A percentile compares a stretch with the other conserved stretches of the same genome.
phyloP scores from a whole-genome alignment of 2,797 vertebrate species.

The Phoebastria nigripes region DNA sequence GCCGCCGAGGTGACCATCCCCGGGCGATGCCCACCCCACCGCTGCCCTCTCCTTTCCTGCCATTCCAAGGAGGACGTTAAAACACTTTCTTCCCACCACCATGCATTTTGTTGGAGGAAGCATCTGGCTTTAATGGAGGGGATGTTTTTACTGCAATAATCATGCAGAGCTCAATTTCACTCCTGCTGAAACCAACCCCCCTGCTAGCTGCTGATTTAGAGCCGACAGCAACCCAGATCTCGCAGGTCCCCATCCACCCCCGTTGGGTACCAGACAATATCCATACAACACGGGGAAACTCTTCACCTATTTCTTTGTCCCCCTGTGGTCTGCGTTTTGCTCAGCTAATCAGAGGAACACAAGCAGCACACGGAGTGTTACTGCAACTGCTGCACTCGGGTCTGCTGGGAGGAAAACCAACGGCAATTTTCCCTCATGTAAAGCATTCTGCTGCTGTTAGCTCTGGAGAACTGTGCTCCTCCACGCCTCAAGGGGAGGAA shows the following conservation, averaged over 20 bases:
- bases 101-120: rapidly evolving
- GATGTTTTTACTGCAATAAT: not conserved
- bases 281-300: not conserved
- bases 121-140: not conserved
- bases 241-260: not conserved
- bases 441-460: not conserved
- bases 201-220: not conserved
- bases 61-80: rapidly evolving
- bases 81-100: not conserved
- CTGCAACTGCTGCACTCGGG: not conserved
- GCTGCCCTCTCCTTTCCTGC: not conserved
- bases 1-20: not conserved
- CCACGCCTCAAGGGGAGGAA: not conserved
- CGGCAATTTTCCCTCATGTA: not conserved
- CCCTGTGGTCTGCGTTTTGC: rapidly evolving
- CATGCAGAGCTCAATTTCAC: not conserved
- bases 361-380: not conserved
- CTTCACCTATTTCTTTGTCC: not conserved
- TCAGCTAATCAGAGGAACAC: not conserved
- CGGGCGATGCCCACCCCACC: rapidly evolving
- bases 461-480: not conserved
- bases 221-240: not conserved
- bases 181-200: not conserved
- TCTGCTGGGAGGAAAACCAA: not conserved
- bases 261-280: not conserved